Percentiles rank a stretch among this genome's conserved stretches.
phyloP scores from a whole-genome alignment of 37 sponge, comb jelly and placozoan genomes.

The Axinella damicornis region DNA sequence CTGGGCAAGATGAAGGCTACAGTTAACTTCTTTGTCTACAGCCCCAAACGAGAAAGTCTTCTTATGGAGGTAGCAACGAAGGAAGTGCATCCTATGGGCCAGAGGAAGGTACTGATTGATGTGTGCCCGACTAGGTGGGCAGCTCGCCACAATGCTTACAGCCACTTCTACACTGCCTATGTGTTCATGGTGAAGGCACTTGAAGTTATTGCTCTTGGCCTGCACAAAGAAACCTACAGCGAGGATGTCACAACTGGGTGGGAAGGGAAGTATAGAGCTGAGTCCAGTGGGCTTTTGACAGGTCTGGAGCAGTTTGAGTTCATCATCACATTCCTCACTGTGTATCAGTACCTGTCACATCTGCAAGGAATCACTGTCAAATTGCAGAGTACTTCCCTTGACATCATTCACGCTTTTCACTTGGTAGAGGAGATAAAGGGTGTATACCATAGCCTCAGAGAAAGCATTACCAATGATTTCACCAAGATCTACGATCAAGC shows the following conservation, averaged over 20 bases:
- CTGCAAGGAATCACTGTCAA: constrained; percentile 26
- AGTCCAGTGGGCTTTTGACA: no score
- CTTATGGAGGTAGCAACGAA: constrained; percentile 24
- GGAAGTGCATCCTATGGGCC: background rate
- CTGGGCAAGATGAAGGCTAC: constrained; percentile 19
- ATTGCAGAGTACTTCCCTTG: constrained; percentile 27
- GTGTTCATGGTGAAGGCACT: constrained; percentile 9
- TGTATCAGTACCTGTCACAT: no score
- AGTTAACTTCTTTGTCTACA: constrained; percentile 21
- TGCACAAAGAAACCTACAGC: constrained; percentile 1
- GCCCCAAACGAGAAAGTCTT: constrained; percentile 27
- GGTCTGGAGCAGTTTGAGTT: no score
- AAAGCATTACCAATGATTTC: background rate
- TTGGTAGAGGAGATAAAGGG: background rate
- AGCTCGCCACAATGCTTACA: constrained; percentile 23
- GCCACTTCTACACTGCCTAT: constrained; percentile 22
- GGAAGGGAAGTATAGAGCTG: no score
- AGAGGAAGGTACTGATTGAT: constrained; percentile 2
- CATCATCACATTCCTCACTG: constrained; percentile 10
- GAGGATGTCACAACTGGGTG: background rate
- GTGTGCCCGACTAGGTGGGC: constrained; percentile 27
- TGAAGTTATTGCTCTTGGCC: constrained; percentile 1
- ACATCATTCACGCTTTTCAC: constrained; percentile 4
- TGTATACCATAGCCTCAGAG: background rate
- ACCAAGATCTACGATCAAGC: background rate